Evolutionary conservation across 2,113 vertebrate species (phyloP), one percentile per base, ranked within the genome.

Genomic region (Candoia aspera): DNA sequence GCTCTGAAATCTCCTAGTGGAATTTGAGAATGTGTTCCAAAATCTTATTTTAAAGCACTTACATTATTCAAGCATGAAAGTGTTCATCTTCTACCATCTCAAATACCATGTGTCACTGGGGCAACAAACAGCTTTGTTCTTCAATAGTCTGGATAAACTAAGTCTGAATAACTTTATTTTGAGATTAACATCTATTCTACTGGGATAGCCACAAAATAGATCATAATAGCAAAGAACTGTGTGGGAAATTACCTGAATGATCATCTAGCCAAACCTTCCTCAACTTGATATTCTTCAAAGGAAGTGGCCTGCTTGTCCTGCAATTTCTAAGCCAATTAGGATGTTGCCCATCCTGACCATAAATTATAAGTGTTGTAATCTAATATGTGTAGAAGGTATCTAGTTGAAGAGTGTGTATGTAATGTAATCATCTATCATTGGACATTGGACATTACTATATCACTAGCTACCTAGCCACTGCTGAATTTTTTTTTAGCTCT

Each of bases 21-120:
- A 73, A 73, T 42, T 42, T n/a, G 89, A 19, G 29, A 93, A 29
- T 21, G 68, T 55, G 15, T 86, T 93, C 19, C 42, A n/a, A 87
- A 59, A 58, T 87, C 42, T 87, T 53, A 87, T 37, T 95, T 94
- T 94, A 90, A 93, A 85, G 4, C 2, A 15, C 0, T 92, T 93
- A 88, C 89, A 64, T 90, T 90, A 90, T 46, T 33, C 23, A 90
- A 1, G 1, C 3, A 37, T 26, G 5, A n/a, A 84, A 86, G 58
- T 87, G 1, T 68, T 2, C 8, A 46, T 46, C 10, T 8, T 49
- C 89, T 3, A 59, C 0, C 0, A 2, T 1, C 29, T 54, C 23
- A 93, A 87, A 86, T 87, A 29, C 42, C 84, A 42, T 0, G 0
- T 19, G 12, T 57, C 73, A 4, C 37, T 10, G 12, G 21, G 23